Evolutionary conservation across 2,888 invertebrate species (phyloP), one percentile per base, ranked within the genome.

Genomic region (Flexamia atlantica): DNA sequence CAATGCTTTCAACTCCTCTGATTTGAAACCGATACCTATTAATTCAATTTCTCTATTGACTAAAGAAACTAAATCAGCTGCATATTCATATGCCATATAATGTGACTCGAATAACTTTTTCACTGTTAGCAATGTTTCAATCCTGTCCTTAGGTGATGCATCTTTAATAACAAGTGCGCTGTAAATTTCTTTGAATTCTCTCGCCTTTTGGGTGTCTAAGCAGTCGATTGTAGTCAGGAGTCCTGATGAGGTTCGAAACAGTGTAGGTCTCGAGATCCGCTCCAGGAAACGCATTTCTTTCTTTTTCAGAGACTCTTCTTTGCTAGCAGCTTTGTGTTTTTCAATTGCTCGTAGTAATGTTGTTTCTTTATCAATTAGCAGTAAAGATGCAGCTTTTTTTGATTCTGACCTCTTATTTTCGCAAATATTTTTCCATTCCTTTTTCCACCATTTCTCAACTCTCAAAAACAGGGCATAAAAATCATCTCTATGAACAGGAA

Each of bases 221-320:
- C 97, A 95, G 87, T 97, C 95, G 95, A 98, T 95, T 86, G 95
- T 93, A 23, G 97, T 93, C 42, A 93, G 83, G 30, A 91, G 92
- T 30, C 94, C 95, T 88, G 95, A 95, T 87, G 94, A 93, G 40
- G 94, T 94, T 85, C 93, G 92, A 95, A 97, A 97, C 83, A 93
- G 93, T 57, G 95, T 92, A 0, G 98, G 95, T 86, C 93, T 92
- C 3, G 95, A 94, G 88, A 95, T 92, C 87, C 92, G 91, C 86
- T 94, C 93, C 64, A 97, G 91, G 88, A 95, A 93, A 85, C 86
- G 84, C 32, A 85, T 57, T 36, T 86, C 85, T 46, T 85, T 80
- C 30, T 85, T 85, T n/a, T 83, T 84, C 32, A 87, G 72, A 23
- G 83, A 70, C 83, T 88, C 87, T 25, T 84, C 84, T 88, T 90